Evolutionary conservation across 2,797 vertebrate genomes (phyloP).

Genomic region (Tamandua tetradactyla): DNA sequence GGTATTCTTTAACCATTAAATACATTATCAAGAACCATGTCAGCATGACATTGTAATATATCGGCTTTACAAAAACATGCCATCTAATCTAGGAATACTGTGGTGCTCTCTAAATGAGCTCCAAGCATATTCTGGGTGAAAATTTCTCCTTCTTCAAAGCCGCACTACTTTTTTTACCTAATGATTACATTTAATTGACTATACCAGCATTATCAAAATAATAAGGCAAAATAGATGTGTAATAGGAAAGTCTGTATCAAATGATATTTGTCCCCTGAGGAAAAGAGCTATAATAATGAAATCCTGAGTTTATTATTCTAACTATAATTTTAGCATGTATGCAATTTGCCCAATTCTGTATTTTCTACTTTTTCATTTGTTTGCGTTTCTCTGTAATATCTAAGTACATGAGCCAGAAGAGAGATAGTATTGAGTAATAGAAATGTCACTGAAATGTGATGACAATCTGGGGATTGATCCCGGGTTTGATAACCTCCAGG

Average conservation of each 20-base stretch:
- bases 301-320: not conserved
- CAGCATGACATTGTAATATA: constrained; percentile 61
- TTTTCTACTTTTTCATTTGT: not conserved
- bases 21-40: constrained; percentile 56
- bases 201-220: not conserved
- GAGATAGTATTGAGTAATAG: not conserved
- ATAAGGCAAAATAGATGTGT: not conserved
- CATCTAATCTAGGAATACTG: not conserved
- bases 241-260: not conserved
- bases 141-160: constrained; percentile 27
- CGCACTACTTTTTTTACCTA: not conserved
- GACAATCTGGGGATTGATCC: not conserved
- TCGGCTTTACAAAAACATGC: constrained; percentile 23
- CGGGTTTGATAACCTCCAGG: not conserved
- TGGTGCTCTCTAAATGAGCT: constrained; percentile 7
- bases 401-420: not conserved
- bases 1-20: constrained; percentile 59
- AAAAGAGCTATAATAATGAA: not conserved
- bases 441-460: not conserved
- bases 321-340: not conserved
- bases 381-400: not conserved
- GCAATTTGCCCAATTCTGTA: not conserved
- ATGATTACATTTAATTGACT: constrained; percentile 43
- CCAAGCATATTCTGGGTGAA: not conserved
- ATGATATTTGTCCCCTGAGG: not conserved